Percentiles rank a stretch among this genome's conserved stretches.
phyloP scores from a whole-genome alignment of 2,113 vertebrate species.

The Hyaena hyaena region DNA sequence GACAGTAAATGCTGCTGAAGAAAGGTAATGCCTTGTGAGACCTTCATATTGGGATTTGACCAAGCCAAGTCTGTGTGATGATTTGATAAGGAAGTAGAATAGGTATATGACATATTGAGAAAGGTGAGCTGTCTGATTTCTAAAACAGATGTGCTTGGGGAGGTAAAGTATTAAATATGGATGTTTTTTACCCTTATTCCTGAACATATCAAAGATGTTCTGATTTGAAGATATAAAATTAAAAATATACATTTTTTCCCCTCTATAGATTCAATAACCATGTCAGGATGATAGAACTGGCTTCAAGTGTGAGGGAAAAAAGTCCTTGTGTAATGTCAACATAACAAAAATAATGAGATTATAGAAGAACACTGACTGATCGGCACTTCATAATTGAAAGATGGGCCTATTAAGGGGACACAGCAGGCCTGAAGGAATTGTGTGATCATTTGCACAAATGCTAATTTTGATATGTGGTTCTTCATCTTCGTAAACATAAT shows the following conservation, averaged over 20 bases:
- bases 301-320: not conserved
- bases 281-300: not conserved
- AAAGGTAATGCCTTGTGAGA: not conserved
- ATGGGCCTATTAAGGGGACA: conserved; percentile 84
- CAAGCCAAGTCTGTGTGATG: not conserved
- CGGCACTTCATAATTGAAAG: conserved; percentile 85
- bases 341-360: conserved; percentile 80
- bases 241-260: not conserved
- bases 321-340: not conserved
- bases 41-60: not conserved
- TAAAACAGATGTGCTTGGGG: not conserved
- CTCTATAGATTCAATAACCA: not conserved
- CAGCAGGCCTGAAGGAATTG: conserved; percentile 83
- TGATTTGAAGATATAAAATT: not conserved
- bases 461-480: conserved; percentile 85
- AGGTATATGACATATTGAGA: not conserved
- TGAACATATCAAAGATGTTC: not conserved
- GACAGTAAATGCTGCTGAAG: not conserved
- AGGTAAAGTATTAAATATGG: not conserved
- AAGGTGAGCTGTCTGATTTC: not conserved
- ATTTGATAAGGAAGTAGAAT: not conserved
- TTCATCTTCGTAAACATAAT: conserved; percentile 83
- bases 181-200: not conserved
- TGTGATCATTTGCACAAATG: conserved; percentile 85
- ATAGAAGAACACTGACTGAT: conserved; percentile 82